These are phyloP conservation scores for Romanogobio albipinnatus DNA, from an alignment of 2,113 vertebrate species.

Conservation along the genomic window DNA sequence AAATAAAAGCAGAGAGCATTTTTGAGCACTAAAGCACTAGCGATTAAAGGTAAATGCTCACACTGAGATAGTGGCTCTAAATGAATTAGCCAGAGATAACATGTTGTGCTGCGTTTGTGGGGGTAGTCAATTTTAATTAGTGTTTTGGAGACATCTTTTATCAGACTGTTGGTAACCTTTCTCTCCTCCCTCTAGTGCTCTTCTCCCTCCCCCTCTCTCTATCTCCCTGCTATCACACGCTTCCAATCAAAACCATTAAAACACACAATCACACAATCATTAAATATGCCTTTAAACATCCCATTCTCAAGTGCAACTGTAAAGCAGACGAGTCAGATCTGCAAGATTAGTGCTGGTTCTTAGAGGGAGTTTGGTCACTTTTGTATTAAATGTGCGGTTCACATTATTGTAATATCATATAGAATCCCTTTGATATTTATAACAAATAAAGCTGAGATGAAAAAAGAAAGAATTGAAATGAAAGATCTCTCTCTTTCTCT, in stretches of 20 bases:
- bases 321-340: not conserved
- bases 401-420: not conserved
- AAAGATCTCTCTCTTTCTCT: constrained; percentile 31
- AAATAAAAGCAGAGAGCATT: constrained; percentile 62
- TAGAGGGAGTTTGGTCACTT: not conserved
- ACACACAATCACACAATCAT: not conserved
- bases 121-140: constrained; percentile 81
- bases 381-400: not conserved
- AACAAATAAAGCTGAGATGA: too few relatives aligned
- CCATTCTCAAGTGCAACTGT: not conserved
- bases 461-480: not conserved
- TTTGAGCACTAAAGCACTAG: constrained; percentile 67
- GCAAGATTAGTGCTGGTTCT: not conserved
- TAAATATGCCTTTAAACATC: not conserved
- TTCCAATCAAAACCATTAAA: not conserved
- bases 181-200: constrained; percentile 34
- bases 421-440: too few relatives aligned
- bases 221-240: not conserved
- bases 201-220: constrained; percentile 36
- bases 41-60: constrained; percentile 66
- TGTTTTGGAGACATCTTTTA: constrained; percentile 79
- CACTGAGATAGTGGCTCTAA: constrained; percentile 72
- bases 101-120: constrained; percentile 72
- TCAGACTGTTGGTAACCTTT: constrained; percentile 77
- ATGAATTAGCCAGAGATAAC: constrained; percentile 79